Conservation (phyloP, 1,140 invertebrate species). For the Solen grandis region DNA sequence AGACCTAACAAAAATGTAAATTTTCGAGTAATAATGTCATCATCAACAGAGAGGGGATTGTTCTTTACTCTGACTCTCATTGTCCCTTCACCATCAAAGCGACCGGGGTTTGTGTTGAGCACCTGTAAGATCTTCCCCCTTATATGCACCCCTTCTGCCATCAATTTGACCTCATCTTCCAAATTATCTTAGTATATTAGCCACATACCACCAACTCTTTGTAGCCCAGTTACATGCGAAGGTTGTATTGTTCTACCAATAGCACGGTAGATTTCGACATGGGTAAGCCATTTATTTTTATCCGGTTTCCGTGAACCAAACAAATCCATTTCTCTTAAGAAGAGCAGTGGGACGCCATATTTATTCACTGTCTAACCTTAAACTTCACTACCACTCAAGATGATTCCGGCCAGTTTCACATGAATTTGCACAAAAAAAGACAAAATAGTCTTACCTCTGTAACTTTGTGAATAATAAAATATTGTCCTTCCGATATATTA, state of each 20-base stretch:
- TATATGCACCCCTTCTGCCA: constrained; percentile 3
- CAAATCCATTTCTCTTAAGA: neutral
- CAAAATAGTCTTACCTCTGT: no score
- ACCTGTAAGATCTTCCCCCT: constrained; percentile 5
- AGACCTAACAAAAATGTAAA: no score
- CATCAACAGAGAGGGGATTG: no score
- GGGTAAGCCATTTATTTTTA: neutral
- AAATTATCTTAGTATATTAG: constrained; percentile 17
- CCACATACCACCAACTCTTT: constrained; percentile 8
- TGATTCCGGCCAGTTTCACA: no score
- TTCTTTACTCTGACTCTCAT: no score
- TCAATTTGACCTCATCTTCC: neutral
- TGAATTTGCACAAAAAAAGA: no score
- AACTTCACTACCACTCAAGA: no score
- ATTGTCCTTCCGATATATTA: no score
- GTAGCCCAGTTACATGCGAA: constrained; percentile 16
- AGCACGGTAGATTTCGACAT: constrained; percentile 14
- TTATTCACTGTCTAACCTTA: no score
- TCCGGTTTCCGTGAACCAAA: neutral
- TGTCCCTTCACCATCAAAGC: no score
- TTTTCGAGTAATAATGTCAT: no score
- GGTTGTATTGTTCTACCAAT: neutral
- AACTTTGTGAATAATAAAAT: no score
- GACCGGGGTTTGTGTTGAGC: neutral
- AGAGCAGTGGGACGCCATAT: constrained; percentile 3